Evolutionary conservation across 2,888 invertebrate species (phyloP), one percentile per base, ranked within the genome.

Genomic region (Blomia tropicalis): DNA sequence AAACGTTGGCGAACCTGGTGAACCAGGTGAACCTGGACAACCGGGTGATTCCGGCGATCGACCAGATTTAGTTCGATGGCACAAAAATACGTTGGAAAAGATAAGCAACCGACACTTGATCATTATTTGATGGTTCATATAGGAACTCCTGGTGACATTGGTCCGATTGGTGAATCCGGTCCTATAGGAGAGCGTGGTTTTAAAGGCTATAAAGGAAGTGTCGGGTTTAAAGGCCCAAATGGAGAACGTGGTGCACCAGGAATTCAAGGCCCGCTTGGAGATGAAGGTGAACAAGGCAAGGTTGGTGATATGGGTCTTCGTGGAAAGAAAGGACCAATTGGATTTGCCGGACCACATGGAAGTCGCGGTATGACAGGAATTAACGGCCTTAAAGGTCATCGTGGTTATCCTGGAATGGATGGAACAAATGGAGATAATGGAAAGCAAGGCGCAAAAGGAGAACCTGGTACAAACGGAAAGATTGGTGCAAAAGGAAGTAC

Each of bases 101-200:
- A 47, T 22, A 47, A 47, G n/a, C 51, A 27, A 7, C 51, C 51
- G n/a, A 47, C 51, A 27, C 51, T 47, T 7, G 51, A 47, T 27
- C 51, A 47, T 27, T 47, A 47, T 47, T 27, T 47, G 22, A 47
- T 11, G 51, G 14, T 47, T 22, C n/a, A 47, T 27, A n/a, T 47
- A 11, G 51, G 51, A 11, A n/a, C 51, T 7, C 7, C 22, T 7
- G 51, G 51, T 7, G 51, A 47, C 11, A 19, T 14, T 25, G 51
- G 51, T 47, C 51, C 51, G 7, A 47, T 11, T 19, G 51, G 51
- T 11, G 51, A 47, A 47, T n/a, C 7, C 7, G 51, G 51, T 11
- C 7, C 51, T 11, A 7, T 11, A 11, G 51, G 51, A 14, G 51
- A 47, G n/a, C 22, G 51, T 25, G 51, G 51, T 27, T n/a, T 14